phyloP scores from a whole-genome alignment of 2,113 vertebrate genomes.

The Macaca nemestrina region DNA sequence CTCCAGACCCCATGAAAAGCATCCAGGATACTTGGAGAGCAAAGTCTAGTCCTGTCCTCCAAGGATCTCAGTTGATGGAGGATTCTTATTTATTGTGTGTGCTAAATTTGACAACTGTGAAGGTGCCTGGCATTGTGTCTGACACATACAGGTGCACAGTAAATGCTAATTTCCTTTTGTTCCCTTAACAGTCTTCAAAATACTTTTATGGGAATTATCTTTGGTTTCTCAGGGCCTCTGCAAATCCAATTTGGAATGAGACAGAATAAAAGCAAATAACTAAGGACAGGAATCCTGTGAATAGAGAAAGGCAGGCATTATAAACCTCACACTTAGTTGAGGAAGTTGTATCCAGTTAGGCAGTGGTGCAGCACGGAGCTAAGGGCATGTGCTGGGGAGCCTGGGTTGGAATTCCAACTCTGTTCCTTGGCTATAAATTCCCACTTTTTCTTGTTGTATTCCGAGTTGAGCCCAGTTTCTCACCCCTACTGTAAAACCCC shows the following conservation, averaged over 20 bases:
- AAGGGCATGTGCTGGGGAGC: not conserved
- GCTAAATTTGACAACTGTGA: not conserved
- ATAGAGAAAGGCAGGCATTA: not conserved
- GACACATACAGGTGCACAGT: not conserved
- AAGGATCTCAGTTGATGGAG: not conserved
- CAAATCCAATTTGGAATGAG: not conserved
- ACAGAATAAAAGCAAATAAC: not conserved
- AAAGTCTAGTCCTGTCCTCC: not conserved
- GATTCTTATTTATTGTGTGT: not conserved
- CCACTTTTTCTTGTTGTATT: not conserved
- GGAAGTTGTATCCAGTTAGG: not conserved
- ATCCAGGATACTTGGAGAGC: not conserved
- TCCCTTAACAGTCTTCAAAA: not conserved
- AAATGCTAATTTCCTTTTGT: not conserved
- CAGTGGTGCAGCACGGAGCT: accelerated
- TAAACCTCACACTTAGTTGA: not conserved
- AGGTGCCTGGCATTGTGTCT: not conserved
- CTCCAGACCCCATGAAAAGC: not conserved
- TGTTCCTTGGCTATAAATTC: not conserved
- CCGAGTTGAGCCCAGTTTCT: not conserved
- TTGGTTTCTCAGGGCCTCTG: not conserved
- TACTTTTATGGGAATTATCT: not conserved
- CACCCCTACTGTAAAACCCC: not conserved
- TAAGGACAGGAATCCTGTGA: not conserved
- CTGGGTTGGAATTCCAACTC: not conserved